Evolutionary conservation across 2,797 vertebrate species (phyloP), one percentile per base, ranked within the genome.

Genomic region (Coregonus ussuriensis): DNA sequence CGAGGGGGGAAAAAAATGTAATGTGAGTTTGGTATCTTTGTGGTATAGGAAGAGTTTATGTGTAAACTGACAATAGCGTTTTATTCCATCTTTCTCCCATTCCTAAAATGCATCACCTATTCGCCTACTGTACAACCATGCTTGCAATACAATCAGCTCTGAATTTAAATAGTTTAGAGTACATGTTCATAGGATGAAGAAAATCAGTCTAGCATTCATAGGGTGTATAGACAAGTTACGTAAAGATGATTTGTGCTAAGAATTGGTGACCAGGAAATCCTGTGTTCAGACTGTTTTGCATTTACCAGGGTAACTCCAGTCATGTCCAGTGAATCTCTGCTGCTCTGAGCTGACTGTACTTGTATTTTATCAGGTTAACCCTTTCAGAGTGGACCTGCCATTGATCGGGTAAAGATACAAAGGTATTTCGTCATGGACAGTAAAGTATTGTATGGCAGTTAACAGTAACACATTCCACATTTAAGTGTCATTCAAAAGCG

Each of bases 401-500:
- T 18, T 18, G 3, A 16, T 16, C 3, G 52, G 52, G 11, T 53
- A 53, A 15, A 53, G 18, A 56, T n/a, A 56, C 16, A 56, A 15
- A 56, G 15, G 15, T 56, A 56, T 56, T 56, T 16, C 31, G 15
- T 16, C 66, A 11, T 1, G 14, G 33, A 37, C 3, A 6, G 15
- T 16, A 18, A 37, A 33, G 66, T 87, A 81, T 83, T 81, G 74
- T 74, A 76, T 82, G 72, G 21, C 33, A 29, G 83, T 89, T 53
- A 81, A 79, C 86, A 87, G 31, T 33, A 74, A 71, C 74, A 65
- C 4, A n/a, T 56, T 56, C 54, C 54, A 56, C 14, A 56, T 56
- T 56, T 4, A 56, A 54, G 53, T 18, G 53, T 14, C 53, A 54
- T 18, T 54, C 14, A 54, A 54, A 54, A 15, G 13, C 53, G 16